Evolutionary conservation across 2,797 vertebrate species (phyloP), one percentile per base, ranked within the genome.

Genomic region (Serranus cabrilla): DNA sequence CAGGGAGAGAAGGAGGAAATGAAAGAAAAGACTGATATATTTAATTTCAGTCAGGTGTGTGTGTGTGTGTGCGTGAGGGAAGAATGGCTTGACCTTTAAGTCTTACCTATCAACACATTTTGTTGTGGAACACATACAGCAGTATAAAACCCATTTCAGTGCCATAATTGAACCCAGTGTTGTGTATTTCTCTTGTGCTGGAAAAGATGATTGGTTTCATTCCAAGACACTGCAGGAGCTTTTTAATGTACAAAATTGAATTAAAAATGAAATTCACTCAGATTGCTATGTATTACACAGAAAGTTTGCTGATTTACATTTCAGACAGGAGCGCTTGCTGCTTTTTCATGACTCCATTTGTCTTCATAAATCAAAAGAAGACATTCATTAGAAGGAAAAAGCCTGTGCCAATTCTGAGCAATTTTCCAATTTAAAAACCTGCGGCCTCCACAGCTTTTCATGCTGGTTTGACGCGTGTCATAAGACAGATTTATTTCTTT

Each of bases 391-490:
- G 58, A 60, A 21, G 5, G 16, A 50, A 60, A 34, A 34, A 51
- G 46, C 45, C 17, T 46, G 18, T 45, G 43, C 18, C 46, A 37
- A 45, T 56, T 70, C 43, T 47, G 14, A 60, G 56, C 52, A 51
- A 46, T 59, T 61, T 62, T 46, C n/a, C 60, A 46, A 25, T 71
- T 46, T 49, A 13, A 14, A 58, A 79, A 63, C n/a, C 56, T 69
- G 34, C 71, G 66, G 58, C 58, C 37, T 39, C 16, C 2, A 45
- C 47, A 74, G 51, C 54, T 43, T 86, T 76, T 71, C 21, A 72
- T 63, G 21, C 72, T 25, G 54, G 21, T 72, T 65, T 37, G 34
- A 76, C 21, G 65, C 70, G 66, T 68, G 54, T 40, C 37, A 47
- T 65, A 20, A 11, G 40, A 42, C 1, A 27, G 2, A 14, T 21